phyloP scores from a whole-genome alignment of 1,140 invertebrate genomes.

The Wiebesia pumilae region DNA sequence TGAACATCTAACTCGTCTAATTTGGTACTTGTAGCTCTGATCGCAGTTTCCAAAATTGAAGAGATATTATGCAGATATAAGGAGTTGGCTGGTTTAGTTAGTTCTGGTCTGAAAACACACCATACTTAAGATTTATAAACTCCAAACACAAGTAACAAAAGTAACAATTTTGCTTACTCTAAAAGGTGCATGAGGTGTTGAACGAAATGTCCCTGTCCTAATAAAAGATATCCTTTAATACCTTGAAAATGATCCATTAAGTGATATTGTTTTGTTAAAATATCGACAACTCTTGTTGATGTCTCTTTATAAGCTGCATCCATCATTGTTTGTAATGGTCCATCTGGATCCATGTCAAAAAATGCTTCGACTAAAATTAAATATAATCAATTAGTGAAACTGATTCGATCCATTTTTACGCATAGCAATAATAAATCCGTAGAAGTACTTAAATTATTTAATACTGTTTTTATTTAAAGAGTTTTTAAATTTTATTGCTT shows the following conservation, averaged over 20 bases:
- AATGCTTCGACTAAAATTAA: conserved; percentile 78
- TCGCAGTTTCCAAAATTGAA: conserved; percentile 92
- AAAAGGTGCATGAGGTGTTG: conserved; percentile 93
- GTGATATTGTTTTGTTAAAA: conserved; percentile 90
- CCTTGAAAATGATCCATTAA: conserved; percentile 94
- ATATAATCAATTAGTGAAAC: conserved; percentile 52
- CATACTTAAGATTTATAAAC: not conserved
- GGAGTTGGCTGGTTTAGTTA: conserved; percentile 90
- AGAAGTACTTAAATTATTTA: too few species aligned
- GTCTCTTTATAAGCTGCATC: conserved; percentile 90
- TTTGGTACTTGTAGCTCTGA: conserved; percentile 95
- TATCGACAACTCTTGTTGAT: conserved; percentile 89
- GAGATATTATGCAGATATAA: conserved; percentile 92
- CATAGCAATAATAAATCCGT: too few species aligned
- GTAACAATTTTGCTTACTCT: conserved; percentile 79
- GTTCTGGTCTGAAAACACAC: conserved; percentile 82
- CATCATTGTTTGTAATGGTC: conserved; percentile 86
- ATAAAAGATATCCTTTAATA: conserved; percentile 90
- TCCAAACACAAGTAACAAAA: not conserved
- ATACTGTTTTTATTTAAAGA: too few species aligned
- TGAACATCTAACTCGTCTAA: conserved; percentile 94
- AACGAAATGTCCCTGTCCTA: conserved; percentile 97
- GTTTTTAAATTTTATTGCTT: too few species aligned
- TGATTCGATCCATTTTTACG: not conserved
- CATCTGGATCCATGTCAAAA: conserved; percentile 83